These are phyloP conservation scores for Orius laevigatus DNA, from an alignment of 1,140 invertebrate species.

Conservation along the genomic window DNA sequence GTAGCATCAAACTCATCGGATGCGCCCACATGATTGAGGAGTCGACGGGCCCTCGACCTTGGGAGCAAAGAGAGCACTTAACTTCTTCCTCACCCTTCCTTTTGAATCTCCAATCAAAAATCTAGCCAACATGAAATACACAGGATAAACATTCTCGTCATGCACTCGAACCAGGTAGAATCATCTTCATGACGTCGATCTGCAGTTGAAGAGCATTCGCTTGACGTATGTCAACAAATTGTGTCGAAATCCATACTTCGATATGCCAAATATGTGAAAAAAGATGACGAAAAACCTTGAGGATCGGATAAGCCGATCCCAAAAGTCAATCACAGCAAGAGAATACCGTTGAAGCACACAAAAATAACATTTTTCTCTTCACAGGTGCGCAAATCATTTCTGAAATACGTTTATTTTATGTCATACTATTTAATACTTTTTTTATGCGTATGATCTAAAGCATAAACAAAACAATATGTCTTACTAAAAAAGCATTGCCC, in stretches of 20 bases:
- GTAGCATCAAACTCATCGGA: constrained; percentile 55
- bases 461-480: too few species aligned
- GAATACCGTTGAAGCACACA: constrained; percentile 38
- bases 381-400: constrained; percentile 17
- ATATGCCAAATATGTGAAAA: constrained; percentile 71
- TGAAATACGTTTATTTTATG: constrained; percentile 14
- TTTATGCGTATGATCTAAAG: not conserved
- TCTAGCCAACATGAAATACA: constrained; percentile 30
- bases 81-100: constrained; percentile 43
- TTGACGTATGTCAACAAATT: constrained; percentile 63
- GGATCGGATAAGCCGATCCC: constrained; percentile 72
- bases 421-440: too few species aligned
- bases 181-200: constrained; percentile 69
- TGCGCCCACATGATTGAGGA: constrained; percentile 62
- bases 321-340: constrained; percentile 53
- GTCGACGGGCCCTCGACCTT: constrained; percentile 51
- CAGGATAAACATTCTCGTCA: constrained; percentile 6
- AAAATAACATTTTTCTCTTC: constrained; percentile 16
- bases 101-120: constrained; percentile 41
- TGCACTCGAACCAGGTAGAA: constrained; percentile 46
- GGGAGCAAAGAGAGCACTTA: constrained; percentile 58
- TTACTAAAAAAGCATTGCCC: too few species aligned
- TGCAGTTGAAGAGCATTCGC: constrained; percentile 67
- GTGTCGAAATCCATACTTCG: constrained; percentile 51
- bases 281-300: constrained; percentile 70